Evolutionary conservation across 2,113 vertebrate genomes (phyloP).

Genomic region (Pteronura brasiliensis): DNA sequence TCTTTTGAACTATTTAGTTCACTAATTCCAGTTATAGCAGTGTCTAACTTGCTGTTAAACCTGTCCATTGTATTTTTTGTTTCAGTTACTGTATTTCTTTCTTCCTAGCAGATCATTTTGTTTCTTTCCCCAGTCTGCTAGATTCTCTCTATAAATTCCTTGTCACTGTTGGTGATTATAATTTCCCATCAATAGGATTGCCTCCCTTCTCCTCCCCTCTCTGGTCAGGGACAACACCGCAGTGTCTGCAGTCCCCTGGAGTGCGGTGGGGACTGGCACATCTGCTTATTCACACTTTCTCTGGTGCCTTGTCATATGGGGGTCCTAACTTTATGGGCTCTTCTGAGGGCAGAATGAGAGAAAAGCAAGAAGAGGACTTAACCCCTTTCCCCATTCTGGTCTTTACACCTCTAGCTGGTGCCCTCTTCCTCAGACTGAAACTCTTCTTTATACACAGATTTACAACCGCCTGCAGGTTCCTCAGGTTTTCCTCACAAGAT

Average conservation of each 20-base stretch:
- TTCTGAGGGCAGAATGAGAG: neutral
- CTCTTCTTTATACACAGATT: neutral
- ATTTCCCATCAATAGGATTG: neutral
- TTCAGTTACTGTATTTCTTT: neutral
- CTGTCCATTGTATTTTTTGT: neutral
- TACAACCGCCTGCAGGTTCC: neutral
- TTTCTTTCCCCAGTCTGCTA: neutral
- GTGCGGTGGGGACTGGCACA: neutral
- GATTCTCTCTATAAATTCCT: neutral
- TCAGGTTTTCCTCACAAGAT: neutral
- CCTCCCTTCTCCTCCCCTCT: too few relatives aligned
- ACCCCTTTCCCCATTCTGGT: rapidly evolving
- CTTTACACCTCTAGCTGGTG: too few relatives aligned
- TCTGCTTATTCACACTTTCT: neutral
- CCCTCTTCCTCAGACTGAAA: neutral
- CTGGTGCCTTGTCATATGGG: too few relatives aligned
- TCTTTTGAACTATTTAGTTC: neutral
- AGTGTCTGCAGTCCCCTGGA: neutral
- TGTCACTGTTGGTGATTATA: neutral
- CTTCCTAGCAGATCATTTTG: neutral
- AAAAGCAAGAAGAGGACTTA: neutral
- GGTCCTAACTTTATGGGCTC: neutral
- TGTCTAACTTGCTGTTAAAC: neutral
- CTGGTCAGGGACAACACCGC: neutral
- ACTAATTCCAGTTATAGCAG: neutral